A percentile compares a stretch with the other conserved stretches of the same genome.
Evolutionary conservation across 2,113 vertebrate genomes (phyloP).

Genomic region (Garra rufa): DNA sequence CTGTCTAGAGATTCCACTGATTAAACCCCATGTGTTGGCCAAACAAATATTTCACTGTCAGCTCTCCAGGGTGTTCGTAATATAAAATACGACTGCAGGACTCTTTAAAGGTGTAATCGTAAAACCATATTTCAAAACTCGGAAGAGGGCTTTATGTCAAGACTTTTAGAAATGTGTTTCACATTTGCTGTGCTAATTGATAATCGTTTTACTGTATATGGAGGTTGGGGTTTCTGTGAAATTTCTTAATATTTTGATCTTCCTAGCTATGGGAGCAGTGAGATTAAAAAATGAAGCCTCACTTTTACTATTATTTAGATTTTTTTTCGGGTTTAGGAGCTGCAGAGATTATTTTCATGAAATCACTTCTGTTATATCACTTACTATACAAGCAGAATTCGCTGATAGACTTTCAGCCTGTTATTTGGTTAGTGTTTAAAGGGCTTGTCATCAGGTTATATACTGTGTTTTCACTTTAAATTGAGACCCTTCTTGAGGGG

Average conservation of each 20-base stretch:
- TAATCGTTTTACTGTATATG: background rate
- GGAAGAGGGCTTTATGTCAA: constrained; percentile 1
- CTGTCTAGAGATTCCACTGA: constrained; percentile 8
- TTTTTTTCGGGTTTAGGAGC: background rate
- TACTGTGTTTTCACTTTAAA: constrained; percentile 30
- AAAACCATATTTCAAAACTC: constrained; percentile 1
- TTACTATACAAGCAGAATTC: constrained; percentile 3
- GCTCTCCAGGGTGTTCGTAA: constrained; percentile 28
- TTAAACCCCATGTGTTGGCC: constrained; percentile 5
- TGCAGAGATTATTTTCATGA: background rate
- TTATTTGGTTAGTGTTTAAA: background rate
- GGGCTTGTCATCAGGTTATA: constrained; percentile 33
- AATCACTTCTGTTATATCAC: constrained; percentile 9
- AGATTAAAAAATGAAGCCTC: background rate
- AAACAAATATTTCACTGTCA: constrained; percentile 9
- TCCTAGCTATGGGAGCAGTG: background rate
- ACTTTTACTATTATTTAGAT: background rate
- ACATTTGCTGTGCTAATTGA: background rate
- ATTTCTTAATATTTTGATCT: background rate
- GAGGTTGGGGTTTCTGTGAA: background rate
- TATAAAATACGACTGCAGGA: constrained; percentile 25
- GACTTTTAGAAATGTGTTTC: constrained; percentile 33
- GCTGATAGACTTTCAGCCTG: background rate
- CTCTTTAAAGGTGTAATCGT: background rate
- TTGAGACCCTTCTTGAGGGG: constrained; percentile 4